A percentile compares a stretch with the other conserved stretches of the same genome.
These are phyloP conservation scores for Polypedilum vanderplanki DNA, from an alignment of 1,140 invertebrate species.

Conservation along the genomic window DNA sequence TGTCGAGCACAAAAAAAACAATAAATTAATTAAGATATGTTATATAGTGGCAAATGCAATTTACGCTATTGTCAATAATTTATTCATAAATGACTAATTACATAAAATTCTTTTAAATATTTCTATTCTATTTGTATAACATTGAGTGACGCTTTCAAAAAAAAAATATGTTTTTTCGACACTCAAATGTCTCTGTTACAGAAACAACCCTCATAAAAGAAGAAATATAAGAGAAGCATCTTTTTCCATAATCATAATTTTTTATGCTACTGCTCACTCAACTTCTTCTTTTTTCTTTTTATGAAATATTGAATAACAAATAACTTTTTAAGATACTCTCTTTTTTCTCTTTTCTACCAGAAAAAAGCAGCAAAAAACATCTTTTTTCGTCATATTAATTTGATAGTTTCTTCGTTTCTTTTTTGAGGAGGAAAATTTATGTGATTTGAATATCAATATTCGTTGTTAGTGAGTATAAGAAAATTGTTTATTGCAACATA, in stretches of 20 bases:
- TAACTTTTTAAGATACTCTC: conserved; percentile 1
- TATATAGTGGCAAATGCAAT: not conserved
- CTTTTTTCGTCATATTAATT: conserved; percentile 15
- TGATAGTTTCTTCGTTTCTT: conserved; percentile 3
- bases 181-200: conserved; percentile 17
- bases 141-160: no score
- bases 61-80: no score
- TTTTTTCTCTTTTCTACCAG: not conserved
- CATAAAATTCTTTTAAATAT: no score
- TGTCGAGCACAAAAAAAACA: not conserved
- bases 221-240: not conserved
- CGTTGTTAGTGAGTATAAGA: not conserved
- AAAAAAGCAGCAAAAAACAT: not conserved
- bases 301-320: conserved; percentile 25
- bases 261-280: conserved; percentile 10
- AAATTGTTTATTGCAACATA: no score
- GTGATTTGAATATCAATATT: conserved; percentile 25
- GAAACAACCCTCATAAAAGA: conserved; percentile 1
- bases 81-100: no score
- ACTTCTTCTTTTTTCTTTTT: not conserved
- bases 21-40: conserved; percentile 4
- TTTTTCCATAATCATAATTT: conserved; percentile 8
- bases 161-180: conserved; percentile 8
- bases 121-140: no score
- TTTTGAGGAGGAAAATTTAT: not conserved